A percentile compares a stretch with the other conserved stretches of the same genome.
Evolutionary conservation across 2,888 invertebrate genomes (phyloP).

Genomic region (Diarsia brunnea): DNA sequence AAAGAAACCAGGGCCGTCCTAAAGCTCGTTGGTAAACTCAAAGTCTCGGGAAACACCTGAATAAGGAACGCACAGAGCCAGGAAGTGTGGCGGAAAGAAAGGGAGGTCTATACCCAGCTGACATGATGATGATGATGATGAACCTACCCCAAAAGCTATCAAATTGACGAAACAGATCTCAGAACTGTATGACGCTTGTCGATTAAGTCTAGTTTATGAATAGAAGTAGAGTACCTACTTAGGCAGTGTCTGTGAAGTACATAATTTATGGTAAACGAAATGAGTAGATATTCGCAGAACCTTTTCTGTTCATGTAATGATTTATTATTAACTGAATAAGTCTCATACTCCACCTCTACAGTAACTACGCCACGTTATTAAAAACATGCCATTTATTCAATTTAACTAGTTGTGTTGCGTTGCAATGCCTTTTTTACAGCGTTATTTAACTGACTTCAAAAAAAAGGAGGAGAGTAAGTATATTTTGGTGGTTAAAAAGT

Average conservation of each 20-base stretch:
- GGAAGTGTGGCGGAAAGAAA: too few species aligned
- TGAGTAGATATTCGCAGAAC: not conserved
- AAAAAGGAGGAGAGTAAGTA: too few species aligned
- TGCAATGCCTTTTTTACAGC: not conserved
- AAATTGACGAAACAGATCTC: not conserved
- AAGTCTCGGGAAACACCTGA: too few species aligned
- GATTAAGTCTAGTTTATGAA: not conserved
- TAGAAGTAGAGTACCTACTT: not conserved
- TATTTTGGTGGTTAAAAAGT: too few species aligned
- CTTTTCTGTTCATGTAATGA: constrained; percentile 9
- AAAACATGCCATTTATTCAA: constrained; percentile 35
- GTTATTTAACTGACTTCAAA: too few species aligned
- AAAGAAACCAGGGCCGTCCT: too few species aligned
- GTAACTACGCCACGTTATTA: constrained; percentile 14
- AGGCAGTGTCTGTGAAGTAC: not conserved
- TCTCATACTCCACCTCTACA: not conserved
- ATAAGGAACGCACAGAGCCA: too few species aligned
- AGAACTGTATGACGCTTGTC: not conserved
- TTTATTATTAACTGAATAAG: constrained; percentile 13
- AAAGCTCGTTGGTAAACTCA: too few species aligned
- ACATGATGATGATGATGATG: too few species aligned
- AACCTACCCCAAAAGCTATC: too few species aligned
- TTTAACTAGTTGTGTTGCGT: not conserved
- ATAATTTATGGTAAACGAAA: constrained; percentile 11
- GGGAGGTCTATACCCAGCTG: too few species aligned